Evolutionary conservation across 1,140 invertebrate species (phyloP).

Genomic region (Macrobrachium rosenbergii): DNA sequence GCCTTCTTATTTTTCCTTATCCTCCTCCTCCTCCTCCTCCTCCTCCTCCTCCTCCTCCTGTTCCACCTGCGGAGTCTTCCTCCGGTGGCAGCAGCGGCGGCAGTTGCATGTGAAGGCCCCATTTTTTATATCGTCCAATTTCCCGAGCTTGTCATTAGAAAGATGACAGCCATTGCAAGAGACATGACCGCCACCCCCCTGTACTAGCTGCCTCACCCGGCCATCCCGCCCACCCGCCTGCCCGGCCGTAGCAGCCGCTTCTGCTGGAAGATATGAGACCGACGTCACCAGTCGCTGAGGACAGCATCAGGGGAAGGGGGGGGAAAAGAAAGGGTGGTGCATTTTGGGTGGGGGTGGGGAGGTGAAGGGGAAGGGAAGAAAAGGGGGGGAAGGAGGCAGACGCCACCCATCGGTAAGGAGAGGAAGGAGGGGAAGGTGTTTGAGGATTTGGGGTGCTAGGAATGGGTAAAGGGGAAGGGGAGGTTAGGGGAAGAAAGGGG

Average conservation of each 20-base stretch:
- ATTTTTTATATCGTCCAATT: conserved; percentile 60
- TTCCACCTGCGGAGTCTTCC: not conserved
- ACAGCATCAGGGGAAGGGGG: not conserved
- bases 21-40: not conserved
- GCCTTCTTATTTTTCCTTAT: not conserved
- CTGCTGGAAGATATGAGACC: not conserved
- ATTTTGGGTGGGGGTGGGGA: not conserved
- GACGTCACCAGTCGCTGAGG: conserved; percentile 13
- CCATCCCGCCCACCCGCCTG: too few species aligned
- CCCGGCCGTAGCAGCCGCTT: not conserved
- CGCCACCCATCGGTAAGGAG: too few species aligned
- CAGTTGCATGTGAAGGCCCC: conserved; percentile 41
- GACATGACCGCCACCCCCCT: conserved; percentile 28
- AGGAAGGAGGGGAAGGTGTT: too few species aligned
- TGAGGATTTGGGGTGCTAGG: too few species aligned
- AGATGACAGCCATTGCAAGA: conserved; percentile 58
- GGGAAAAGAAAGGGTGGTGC: not conserved
- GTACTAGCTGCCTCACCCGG: too few species aligned
- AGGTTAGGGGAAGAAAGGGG: too few species aligned
- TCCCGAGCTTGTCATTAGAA: conserved; percentile 60
- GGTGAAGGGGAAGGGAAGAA: not conserved
- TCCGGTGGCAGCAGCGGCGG: not conserved
- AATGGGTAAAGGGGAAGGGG: too few species aligned
- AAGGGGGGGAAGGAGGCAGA: not conserved
- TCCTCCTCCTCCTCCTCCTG: not conserved